A percentile compares a stretch with the other conserved stretches of the same genome.
These are phyloP conservation scores for Neolamprologus devosi DNA, from an alignment of 2,113 vertebrate genomes.

Conservation along the genomic window DNA sequence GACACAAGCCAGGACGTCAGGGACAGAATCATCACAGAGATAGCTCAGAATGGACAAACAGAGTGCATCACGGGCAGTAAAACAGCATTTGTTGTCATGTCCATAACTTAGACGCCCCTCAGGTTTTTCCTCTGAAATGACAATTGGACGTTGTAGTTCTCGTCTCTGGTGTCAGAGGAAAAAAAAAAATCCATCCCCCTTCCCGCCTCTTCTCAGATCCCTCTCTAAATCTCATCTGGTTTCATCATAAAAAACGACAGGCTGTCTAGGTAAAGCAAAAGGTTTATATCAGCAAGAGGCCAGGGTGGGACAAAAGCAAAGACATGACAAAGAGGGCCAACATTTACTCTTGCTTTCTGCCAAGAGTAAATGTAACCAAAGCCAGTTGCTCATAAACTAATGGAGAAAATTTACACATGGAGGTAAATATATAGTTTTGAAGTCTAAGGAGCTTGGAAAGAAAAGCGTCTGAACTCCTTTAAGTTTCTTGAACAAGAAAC, in stretches of 20 bases:
- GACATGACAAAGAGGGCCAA: conserved; percentile 8
- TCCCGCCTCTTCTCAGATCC: conserved; percentile 24
- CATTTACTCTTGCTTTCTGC: background rate
- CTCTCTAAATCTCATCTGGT: conserved; percentile 53
- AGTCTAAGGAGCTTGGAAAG: background rate
- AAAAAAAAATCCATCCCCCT: conserved; percentile 29
- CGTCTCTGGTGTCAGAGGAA: background rate
- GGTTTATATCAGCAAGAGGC: conserved; percentile 39
- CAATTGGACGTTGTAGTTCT: conserved; percentile 47
- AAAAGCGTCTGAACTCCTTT: background rate
- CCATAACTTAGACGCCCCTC: conserved; percentile 40
- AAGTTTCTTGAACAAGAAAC: background rate
- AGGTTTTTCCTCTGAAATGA: conserved; percentile 46
- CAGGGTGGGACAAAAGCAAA: conserved; percentile 15
- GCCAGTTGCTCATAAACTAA: background rate
- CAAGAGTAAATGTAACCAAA: background rate
- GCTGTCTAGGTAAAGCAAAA: conserved; percentile 25
- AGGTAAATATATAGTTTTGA: background rate
- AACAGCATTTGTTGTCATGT: conserved; percentile 23
- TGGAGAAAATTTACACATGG: background rate
- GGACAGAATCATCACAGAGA: conserved; percentile 6
- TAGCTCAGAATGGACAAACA: conserved; percentile 22
- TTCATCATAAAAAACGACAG: conserved; percentile 53
- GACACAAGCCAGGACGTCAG: background rate
- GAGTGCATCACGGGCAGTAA: conserved; percentile 34